Conservation (phyloP, 2,797 vertebrate genomes). For the Taenioides sp. region DNA sequence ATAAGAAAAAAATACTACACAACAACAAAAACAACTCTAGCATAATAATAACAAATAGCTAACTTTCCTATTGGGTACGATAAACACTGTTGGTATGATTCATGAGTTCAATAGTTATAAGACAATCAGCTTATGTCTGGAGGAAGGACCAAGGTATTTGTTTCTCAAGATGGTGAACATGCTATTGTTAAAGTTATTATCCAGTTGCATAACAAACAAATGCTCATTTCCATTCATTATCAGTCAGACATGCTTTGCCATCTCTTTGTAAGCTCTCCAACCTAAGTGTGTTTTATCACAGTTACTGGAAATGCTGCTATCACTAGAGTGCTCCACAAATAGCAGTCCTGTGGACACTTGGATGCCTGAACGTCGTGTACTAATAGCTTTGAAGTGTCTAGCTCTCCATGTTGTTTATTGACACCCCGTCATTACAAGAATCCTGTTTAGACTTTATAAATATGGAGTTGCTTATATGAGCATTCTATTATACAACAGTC, state of each 20-base stretch:
- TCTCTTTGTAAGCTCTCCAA: constrained; percentile 46
- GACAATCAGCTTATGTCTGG: no score
- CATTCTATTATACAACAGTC: not conserved
- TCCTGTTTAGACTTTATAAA: not conserved
- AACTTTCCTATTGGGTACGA: no score
- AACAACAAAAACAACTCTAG: no score
- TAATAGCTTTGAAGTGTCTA: constrained; percentile 35
- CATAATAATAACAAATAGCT: no score
- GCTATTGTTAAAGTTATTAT: not conserved
- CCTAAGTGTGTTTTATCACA: constrained; percentile 32
- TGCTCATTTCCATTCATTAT: constrained; percentile 3
- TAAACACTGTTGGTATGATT: not conserved
- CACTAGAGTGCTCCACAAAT: constrained; percentile 55
- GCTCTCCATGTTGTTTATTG: constrained; percentile 23
- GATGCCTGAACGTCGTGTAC: constrained; percentile 18
- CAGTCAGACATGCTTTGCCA: constrained; percentile 1
- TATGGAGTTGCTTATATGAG: constrained; percentile 2
- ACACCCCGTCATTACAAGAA: constrained; percentile 10
- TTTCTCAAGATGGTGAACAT: not conserved
- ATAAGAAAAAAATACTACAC: no score
- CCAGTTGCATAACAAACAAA: not conserved
- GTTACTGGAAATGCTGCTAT: constrained; percentile 43
- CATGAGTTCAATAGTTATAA: not conserved
- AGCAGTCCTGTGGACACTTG: constrained; percentile 31
- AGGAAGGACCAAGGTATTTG: not conserved